Evolutionary conservation across 2,888 invertebrate genomes (phyloP).

Genomic region (Cheilosia vulpina): DNA sequence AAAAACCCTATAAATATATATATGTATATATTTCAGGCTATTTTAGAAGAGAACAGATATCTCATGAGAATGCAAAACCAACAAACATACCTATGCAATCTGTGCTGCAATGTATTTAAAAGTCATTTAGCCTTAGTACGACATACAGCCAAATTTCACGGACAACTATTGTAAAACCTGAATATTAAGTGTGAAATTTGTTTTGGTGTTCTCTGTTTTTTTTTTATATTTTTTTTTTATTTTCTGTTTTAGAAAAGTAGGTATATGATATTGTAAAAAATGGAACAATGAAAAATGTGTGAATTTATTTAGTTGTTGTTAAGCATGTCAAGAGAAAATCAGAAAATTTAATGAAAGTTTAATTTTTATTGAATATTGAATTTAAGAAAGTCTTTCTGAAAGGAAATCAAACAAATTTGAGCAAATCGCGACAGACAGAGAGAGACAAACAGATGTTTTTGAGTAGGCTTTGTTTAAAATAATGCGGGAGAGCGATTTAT

Average conservation of each 20-base stretch:
- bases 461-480: no score
- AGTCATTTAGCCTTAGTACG: constrained; percentile 77
- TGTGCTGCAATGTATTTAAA: constrained; percentile 77
- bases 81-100: constrained; percentile 76
- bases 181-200: constrained; percentile 61
- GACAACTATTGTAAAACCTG: constrained; percentile 76
- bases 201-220: constrained; percentile 33
- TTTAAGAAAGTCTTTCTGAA: not conserved
- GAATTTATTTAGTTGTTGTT: not conserved
- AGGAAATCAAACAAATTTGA: not conserved
- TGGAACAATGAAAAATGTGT: constrained; percentile 20
- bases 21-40: constrained; percentile 75
- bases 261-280: constrained; percentile 10
- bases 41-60: constrained; percentile 77
- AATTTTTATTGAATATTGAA: not conserved
- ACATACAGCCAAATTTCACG: constrained; percentile 77
- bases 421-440: no score
- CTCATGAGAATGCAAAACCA: constrained; percentile 77
- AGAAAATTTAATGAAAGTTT: not conserved
- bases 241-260: constrained; percentile 5
- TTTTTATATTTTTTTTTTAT: constrained; percentile 27
- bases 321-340: constrained; percentile 4
- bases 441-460: no score
- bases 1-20: constrained; percentile 45
- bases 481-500: no score